These are phyloP conservation scores for Odocoileus virginianus DNA, from an alignment of 2,113 vertebrate genomes.

Conservation along the genomic window DNA sequence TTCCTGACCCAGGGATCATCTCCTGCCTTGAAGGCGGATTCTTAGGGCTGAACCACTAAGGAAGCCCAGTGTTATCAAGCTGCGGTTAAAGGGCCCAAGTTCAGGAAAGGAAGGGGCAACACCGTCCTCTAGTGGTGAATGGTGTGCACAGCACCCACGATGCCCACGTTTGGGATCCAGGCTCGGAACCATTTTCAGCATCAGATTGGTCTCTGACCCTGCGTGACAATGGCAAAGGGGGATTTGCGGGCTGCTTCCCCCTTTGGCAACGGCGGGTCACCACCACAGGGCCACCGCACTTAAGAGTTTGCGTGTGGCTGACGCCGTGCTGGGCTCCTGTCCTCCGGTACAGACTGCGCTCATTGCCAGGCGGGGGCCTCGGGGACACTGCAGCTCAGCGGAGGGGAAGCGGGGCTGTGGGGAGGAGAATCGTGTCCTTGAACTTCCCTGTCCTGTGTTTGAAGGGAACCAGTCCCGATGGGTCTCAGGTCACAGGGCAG, in stretches of 20 bases:
- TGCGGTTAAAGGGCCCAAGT: too few species aligned
- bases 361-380: neutral
- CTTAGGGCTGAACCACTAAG: neutral
- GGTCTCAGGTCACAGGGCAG: neutral
- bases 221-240: neutral
- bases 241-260: neutral
- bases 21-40: neutral
- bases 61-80: neutral
- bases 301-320: neutral
- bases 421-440: neutral
- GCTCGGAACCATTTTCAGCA: neutral
- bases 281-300: neutral
- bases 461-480: neutral
- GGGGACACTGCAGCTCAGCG: neutral
- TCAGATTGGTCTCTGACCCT: neutral
- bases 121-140: neutral
- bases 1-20: neutral
- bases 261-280: neutral
- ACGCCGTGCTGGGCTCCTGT: neutral
- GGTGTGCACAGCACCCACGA: neutral
- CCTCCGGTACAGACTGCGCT: neutral
- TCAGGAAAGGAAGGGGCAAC: neutral
- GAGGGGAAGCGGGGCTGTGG: neutral
- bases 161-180: neutral
- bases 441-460: neutral